Conservation (phyloP, 30 jellyfish, hydroid and myxozoan species). For the Catostylus mosaicus region DNA sequence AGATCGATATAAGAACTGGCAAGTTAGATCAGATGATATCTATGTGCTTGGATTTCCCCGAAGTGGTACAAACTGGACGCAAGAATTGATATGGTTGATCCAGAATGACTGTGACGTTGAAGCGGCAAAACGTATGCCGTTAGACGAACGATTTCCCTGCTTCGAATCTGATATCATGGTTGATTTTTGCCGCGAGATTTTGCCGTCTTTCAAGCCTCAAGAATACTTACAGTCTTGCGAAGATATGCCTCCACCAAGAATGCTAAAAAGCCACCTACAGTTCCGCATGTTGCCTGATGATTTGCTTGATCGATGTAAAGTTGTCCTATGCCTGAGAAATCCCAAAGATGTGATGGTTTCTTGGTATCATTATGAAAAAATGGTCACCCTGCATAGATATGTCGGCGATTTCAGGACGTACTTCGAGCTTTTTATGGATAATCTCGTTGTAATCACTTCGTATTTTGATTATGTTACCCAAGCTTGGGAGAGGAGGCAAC, state of each 20-base stretch:
- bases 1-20: neutral
- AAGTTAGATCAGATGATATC: neutral
- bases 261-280: neutral
- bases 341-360: neutral
- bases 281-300: neutral
- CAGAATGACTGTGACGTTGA: neutral
- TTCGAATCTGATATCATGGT: neutral
- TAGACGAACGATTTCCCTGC: neutral
- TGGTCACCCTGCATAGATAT: neutral
- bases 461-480: neutral
- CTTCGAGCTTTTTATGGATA: neutral
- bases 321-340: neutral
- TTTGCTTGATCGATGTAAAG: neutral
- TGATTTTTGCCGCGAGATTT: neutral
- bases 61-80: neutral
- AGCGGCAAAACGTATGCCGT: neutral
- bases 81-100: neutral
- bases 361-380: neutral
- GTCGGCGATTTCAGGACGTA: neutral
- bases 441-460: neutral
- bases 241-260: too few species aligned
- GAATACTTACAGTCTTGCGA: too few species aligned
- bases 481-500: neutral
- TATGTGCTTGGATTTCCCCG: neutral
- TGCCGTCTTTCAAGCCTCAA: neutral